Evolutionary conservation across 2,113 vertebrate species (phyloP), one percentile per base, ranked within the genome.

Genomic region (Perognathus longimembris): DNA sequence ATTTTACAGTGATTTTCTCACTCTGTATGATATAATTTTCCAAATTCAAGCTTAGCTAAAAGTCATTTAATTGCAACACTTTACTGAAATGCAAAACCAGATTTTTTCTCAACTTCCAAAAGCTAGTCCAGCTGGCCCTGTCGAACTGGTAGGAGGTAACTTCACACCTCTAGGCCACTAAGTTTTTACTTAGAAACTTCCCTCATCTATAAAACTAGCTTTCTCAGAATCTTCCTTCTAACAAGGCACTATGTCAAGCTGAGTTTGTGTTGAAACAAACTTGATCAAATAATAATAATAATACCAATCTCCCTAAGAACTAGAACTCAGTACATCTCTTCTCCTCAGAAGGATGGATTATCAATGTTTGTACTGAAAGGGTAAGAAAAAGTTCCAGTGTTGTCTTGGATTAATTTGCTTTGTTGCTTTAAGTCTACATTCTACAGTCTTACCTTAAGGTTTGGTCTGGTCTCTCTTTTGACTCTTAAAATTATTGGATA

Each of bases 51-150:
- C 81, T 95, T 91, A 90, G 81, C 80, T 89, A 89, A 93, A 94
- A 90, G 77, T 92, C 96, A 96, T 95, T 94, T 93, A 95, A 96
- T 97, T 95, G 89, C 80, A 93, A 90, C 79, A 66, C 91, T 96
- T 94, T 94, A 94, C 89, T 93, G 80, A 96, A 94, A 95, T 36
- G 32, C 89, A 94, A 95, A 88, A 83, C 89, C 90, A 94, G 42
- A 45, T 93, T 90, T 66, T n/a, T 88, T 81, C 80, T 88, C 86
- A 92, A 38, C 95, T 85, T 85, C 85, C 94, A 94, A 85, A 88
- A 90, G 76, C 45, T 42, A 2, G 30, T 88, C 82, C 92, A 92
- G 75, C 92, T 94, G 85, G 96, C 93, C 91, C 77, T 64, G 57
- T 6, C 30, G 32, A 81, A 14, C 71, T 77, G n/a, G 79, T 38